Evolutionary conservation across 30 jellyfish, hydroid and myxozoan genomes (phyloP), one percentile per base, ranked within the genome.

Genomic region (Rhopilema esculentum): DNA sequence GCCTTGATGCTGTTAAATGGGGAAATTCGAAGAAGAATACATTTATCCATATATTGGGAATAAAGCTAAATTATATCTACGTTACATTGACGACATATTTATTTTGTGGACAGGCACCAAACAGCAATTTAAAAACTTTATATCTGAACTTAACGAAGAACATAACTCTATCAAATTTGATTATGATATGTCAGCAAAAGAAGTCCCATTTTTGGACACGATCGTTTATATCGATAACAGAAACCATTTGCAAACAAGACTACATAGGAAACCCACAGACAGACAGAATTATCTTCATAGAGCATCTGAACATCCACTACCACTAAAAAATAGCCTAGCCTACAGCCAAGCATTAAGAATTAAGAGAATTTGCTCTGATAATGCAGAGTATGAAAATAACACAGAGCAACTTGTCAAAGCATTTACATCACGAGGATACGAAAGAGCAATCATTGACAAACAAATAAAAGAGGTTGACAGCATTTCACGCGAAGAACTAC

Each of bases 351-450:
- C 89, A 28, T 24, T 79, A 17, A 57, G 67, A 79, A 52, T 79
- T 1, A 79, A 79, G 64, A 9, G 80, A 9, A 79, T 79, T 62
- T 79, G 89, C 82, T 75, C 86, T 52, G 68, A 79, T 28, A 64
- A 79, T 4, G 74, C n/a, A n/a, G n/a, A n/a, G n/a, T n/a, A n/a
- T n/a, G n/a, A n/a, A n/a, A n/a, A n/a, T n/a, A n/a, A n/a, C 84
- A 32, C 2, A 2, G 69, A 73, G 31, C 76, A 28, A 8, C 84
- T 73, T 25, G 84, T 50, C 17, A 73, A 73, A 26, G 21, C 75
- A 27, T 26, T 28, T 69, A 26, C 1, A 73, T 50, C 69, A 27
- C 27, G 75, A 1, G 84, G 75, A 40, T 68, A 6, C 19, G 49
- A n/a, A 68, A 49, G 8, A 68, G 49, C 52, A 68, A 1, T 23